phyloP scores from a whole-genome alignment of 2,888 invertebrate species.

The Eupithecia vulgata region DNA sequence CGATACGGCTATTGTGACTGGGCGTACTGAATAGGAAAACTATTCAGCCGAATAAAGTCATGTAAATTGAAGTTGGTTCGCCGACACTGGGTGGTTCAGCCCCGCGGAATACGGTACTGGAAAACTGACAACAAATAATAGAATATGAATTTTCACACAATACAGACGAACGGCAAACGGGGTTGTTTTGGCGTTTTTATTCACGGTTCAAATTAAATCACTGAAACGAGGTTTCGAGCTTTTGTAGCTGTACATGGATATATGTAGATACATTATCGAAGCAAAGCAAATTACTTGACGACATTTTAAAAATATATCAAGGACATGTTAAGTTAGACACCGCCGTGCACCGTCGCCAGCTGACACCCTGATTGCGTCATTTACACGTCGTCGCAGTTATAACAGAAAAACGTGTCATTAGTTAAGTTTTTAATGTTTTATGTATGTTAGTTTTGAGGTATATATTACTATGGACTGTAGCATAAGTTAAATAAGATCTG shows the following conservation, averaged over 20 bases:
- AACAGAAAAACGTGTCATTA: too few species aligned
- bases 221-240: background rate
- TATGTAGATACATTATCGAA: background rate
- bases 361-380: too few species aligned
- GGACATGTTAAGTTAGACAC: too few species aligned
- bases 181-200: constrained; percentile 1
- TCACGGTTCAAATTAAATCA: background rate
- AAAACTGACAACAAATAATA: constrained; percentile 26
- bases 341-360: too few species aligned
- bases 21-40: constrained; percentile 42
- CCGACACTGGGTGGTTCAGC: constrained; percentile 31
- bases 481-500: too few species aligned
- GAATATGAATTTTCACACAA: constrained; percentile 10
- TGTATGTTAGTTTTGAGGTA: too few species aligned
- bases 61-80: constrained; percentile 43
- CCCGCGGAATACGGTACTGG: constrained; percentile 3
- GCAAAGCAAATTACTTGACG: background rate
- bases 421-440: too few species aligned
- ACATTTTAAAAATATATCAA: background rate
- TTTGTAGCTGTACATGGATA: background rate
- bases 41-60: constrained; percentile 43
- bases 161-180: constrained; percentile 13
- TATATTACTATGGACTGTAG: too few species aligned
- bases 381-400: too few species aligned
- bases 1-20: constrained; percentile 36